Evolutionary conservation across 2,888 invertebrate genomes (phyloP).

Genomic region (Bellardia bayeri): DNA sequence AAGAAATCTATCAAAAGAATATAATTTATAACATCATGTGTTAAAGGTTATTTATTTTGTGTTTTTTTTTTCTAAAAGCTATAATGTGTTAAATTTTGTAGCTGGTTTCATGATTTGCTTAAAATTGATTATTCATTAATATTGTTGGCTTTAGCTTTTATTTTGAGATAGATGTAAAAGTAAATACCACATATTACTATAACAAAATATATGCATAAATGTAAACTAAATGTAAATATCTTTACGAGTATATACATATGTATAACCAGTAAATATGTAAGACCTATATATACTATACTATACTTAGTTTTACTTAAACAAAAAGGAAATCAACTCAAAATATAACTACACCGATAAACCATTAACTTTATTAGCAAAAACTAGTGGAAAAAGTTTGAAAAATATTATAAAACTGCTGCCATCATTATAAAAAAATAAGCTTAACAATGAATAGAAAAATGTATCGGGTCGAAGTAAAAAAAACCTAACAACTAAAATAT

Average conservation of each 20-base stretch:
- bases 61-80: constrained; percentile 16
- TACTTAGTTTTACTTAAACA: not conserved
- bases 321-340: not conserved
- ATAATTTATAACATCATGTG: constrained; percentile 45
- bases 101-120: constrained; percentile 31
- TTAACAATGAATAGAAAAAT: constrained; percentile 25
- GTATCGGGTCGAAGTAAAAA: not conserved
- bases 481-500: constrained; percentile 48
- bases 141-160: not conserved
- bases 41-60: constrained; percentile 55
- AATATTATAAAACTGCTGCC: constrained; percentile 7
- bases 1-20: constrained; percentile 24
- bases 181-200: not conserved
- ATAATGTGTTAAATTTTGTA: constrained; percentile 12
- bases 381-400: not conserved
- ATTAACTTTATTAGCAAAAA: constrained; percentile 29
- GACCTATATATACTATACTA: too few relatives aligned
- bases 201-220: not conserved
- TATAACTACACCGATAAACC: constrained; percentile 7
- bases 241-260: not conserved
- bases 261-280: not conserved
- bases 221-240: not conserved
- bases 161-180: not conserved
- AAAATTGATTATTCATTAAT: constrained; percentile 48
- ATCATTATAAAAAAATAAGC: not conserved